Evolutionary conservation across 2,113 vertebrate species (phyloP).

Genomic region (Catagonus wagneri): DNA sequence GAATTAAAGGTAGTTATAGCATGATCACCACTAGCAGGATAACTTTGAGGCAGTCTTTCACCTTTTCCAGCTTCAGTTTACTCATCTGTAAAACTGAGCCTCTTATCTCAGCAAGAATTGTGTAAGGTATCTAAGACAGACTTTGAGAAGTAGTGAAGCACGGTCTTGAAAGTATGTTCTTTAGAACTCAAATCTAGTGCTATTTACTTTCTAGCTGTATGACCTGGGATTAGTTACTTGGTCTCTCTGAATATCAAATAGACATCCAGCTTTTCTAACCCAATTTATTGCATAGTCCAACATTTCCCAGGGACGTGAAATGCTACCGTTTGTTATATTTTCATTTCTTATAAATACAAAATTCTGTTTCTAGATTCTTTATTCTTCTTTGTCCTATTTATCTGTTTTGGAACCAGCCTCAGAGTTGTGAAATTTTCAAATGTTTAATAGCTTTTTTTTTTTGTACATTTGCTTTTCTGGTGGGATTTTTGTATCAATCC

Average conservation of each 20-base stretch:
- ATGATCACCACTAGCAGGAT: background rate
- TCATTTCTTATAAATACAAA: background rate
- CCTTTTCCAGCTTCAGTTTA: background rate
- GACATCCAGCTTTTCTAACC: background rate
- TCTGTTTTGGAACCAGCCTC: background rate
- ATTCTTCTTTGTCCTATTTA: background rate
- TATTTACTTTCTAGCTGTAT: background rate
- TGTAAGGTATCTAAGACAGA: background rate
- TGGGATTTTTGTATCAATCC: background rate
- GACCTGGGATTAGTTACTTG: background rate
- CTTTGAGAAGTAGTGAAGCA: background rate
- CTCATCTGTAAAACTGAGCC: background rate
- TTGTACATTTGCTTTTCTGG: background rate
- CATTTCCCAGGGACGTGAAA: background rate
- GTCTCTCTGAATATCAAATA: background rate
- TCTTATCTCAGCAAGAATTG: background rate
- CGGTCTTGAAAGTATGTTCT: background rate
- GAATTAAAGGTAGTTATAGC: background rate
- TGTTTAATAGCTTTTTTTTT: background rate
- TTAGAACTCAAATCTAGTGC: background rate
- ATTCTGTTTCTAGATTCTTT: background rate
- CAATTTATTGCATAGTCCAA: background rate
- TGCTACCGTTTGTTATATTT: background rate
- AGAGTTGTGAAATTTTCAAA: conserved; percentile 12
- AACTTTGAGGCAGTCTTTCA: background rate